Evolutionary conservation across 2,113 vertebrate genomes (phyloP), one percentile per base, ranked within the genome.

Genomic region (Hydrolagus affinis): DNA sequence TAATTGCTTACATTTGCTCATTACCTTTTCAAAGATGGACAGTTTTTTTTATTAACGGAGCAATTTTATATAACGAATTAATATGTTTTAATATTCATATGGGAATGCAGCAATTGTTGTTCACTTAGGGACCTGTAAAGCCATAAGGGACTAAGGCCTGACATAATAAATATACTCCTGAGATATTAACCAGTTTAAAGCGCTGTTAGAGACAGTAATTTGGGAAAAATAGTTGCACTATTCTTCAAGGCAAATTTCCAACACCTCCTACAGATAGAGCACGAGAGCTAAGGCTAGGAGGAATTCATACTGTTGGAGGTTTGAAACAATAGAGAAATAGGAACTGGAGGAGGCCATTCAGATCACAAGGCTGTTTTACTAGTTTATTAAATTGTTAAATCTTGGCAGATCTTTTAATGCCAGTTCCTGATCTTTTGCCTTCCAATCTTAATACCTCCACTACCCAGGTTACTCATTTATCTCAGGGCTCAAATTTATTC

Each of bases 1-100:
- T 60, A 60, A 78, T 78, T 11, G 56, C 32, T 56, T 11, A 75
- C 17, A 75, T 75, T 75, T 75, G 75, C 21, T 78, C n/a, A 60
- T 60, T 80, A 64, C 77, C 12, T 80, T 80, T 62, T 62, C 23
- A 25, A 60, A 11, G n/a, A 25, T 11, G 11, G 7, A 25, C 57
- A 78, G 56, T 4, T 19, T 25, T 23, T 30, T 44, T n/a, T n/a
- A n/a, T n/a, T 64, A 30, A 28, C 23, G 9, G 62, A 44, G 44
- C 44, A 64, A 80, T 80, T 30, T 80, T 64, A 6, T 44, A 44
- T 44, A 44, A 44, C 44, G 44, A 6, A 3, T 56, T 64, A 21
- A 17, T 17, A 80, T 64, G 23, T 80, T 44, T 44, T 80, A 80
- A 62, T 80, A 64, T 28, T 64, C 25, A 80, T 19, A 28, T 44